Conservation (phyloP, 2,113 vertebrate genomes). For the Oncorhynchus tshawytscha region DNA sequence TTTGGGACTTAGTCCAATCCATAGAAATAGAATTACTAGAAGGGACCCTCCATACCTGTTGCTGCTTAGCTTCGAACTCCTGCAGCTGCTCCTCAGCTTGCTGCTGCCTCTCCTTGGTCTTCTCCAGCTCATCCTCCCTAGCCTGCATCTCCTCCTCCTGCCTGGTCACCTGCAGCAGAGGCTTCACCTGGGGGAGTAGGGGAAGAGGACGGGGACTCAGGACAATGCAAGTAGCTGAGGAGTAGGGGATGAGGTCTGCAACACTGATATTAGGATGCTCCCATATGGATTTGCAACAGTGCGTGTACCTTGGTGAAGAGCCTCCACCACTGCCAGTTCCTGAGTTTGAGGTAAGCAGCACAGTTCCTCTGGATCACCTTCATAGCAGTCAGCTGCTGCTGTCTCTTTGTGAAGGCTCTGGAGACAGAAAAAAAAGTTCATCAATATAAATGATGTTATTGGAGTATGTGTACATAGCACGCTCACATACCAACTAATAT, state of each 20-base stretch:
- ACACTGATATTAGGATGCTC: background rate
- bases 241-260: background rate
- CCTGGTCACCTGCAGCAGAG: conserved; percentile 92
- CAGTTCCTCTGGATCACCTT: conserved; percentile 98
- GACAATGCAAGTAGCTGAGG: background rate
- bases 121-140: conserved; percentile 90
- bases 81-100: conserved; percentile 82
- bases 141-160: conserved; percentile 97
- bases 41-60: conserved; percentile 75
- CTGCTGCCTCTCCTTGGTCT: conserved; percentile 87
- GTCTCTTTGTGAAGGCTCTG: conserved; percentile 92
- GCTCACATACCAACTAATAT: background rate
- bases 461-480: background rate
- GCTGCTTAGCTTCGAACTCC: conserved; percentile 84
- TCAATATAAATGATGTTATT: background rate
- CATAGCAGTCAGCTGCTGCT: conserved; percentile 97
- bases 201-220: background rate
- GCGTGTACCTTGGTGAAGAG: conserved; percentile 92
- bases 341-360: conserved; percentile 94
- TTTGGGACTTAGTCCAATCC: no score
- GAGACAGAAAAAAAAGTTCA: no score
- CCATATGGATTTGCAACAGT: background rate
- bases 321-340: conserved; percentile 99
- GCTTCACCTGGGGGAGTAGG: conserved; percentile 83
- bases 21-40: no score